A percentile compares a stretch with the other conserved stretches of the same genome.
phyloP scores from a whole-genome alignment of 2,113 vertebrate species.

The Sturnira hondurensis region DNA sequence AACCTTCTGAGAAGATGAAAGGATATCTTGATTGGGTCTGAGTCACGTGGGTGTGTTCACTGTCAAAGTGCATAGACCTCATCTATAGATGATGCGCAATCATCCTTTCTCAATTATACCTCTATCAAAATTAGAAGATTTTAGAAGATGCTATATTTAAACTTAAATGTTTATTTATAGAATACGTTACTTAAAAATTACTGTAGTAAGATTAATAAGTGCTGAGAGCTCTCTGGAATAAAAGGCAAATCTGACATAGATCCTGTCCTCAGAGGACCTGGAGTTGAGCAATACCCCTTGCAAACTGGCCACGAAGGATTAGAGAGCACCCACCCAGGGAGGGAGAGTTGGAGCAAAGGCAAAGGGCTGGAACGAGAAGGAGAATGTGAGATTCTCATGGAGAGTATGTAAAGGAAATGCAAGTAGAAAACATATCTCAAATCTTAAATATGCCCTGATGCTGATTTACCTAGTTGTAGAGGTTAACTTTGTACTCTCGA shows the following conservation, averaged over 20 bases:
- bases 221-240: neutral
- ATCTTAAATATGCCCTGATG: neutral
- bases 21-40: neutral
- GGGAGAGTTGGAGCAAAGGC: neutral
- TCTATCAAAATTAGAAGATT: neutral
- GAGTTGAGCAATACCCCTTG: neutral
- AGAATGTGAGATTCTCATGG: neutral
- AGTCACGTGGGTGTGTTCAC: neutral
- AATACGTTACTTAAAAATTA: neutral
- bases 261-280: neutral
- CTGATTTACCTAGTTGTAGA: neutral
- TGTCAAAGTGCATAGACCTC: neutral
- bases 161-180: neutral
- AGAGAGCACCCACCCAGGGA: fast-evolving
- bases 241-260: neutral
- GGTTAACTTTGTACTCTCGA: neutral
- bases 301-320: neutral
- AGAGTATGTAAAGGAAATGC: neutral
- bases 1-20: neutral
- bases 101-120: neutral
- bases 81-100: neutral
- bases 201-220: neutral
- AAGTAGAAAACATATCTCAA: neutral
- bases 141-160: too few relatives aligned
- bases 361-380: fast-evolving